phyloP scores from a whole-genome alignment of 2,797 vertebrate species.

The Orientallactaga sibirica region DNA sequence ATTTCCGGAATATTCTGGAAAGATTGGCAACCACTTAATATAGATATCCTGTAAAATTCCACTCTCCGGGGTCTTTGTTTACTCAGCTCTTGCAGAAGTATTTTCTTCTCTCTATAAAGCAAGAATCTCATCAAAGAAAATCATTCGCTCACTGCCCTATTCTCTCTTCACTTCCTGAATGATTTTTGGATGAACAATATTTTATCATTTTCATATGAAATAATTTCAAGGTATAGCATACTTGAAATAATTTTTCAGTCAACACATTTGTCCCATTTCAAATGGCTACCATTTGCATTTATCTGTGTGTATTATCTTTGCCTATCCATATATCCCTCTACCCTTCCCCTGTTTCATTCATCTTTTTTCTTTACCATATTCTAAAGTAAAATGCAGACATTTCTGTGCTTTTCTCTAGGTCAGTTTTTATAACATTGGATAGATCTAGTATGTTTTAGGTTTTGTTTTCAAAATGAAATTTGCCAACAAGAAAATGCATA shows the following conservation, averaged over 20 bases:
- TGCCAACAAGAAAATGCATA: background rate
- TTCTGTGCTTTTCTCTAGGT: background rate
- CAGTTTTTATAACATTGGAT: background rate
- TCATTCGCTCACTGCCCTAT: background rate
- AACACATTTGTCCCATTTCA: background rate
- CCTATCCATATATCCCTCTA: background rate
- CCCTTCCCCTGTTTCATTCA: background rate
- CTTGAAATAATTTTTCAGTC: background rate
- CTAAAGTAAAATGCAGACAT: background rate
- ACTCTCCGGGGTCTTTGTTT: slow-evolving; percentile 78
- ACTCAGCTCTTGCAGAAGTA: slow-evolving; percentile 71
- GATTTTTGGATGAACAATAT: background rate
- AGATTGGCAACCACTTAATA: slow-evolving; percentile 86
- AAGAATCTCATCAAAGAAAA: background rate
- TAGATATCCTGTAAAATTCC: slow-evolving; percentile 88
- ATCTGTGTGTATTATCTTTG: background rate
- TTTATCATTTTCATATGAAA: slow-evolving; percentile 22
- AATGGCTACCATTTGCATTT: background rate
- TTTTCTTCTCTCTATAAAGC: slow-evolving; percentile 62
- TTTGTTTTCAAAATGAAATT: slow-evolving; percentile 30
- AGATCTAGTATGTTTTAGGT: background rate
- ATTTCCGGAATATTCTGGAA: slow-evolving; percentile 86
- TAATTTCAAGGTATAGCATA: background rate
- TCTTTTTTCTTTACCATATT: background rate
- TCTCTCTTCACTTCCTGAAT: background rate